Evolutionary conservation across 2,888 invertebrate species (phyloP), one percentile per base, ranked within the genome.

Genomic region (Blera fallax): DNA sequence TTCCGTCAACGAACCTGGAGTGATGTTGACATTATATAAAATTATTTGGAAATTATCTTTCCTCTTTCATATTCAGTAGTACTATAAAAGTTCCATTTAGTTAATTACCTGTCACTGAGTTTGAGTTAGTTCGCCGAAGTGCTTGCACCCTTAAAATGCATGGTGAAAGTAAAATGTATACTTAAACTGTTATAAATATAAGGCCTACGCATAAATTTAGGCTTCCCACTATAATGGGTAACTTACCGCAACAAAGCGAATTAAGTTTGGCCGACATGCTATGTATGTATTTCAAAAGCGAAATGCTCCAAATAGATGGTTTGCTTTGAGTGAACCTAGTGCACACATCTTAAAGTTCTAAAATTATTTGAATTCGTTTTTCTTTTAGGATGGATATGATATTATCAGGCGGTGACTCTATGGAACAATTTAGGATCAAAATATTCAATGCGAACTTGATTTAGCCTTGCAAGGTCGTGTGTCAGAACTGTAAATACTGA

Each of bases 1-100:
- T 43, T 29, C 24, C 43, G n/a, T 37, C 58, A 54, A 54, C 21
- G 48, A 48, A 48, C 48, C 48, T 18, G 54, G 32, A 70, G 72
- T 50, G 37, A 48, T 58, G 45, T 45, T 21, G 56, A 58, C 10
- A 1, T 45, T 58, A 3, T 3, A 37, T 45, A 32, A 24, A 58
- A 48, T 14, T 24, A 56, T 43, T 29, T 29, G 21, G 24, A 14
- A 10, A 43, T 27, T 43, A 69, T 11, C 14, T 14, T 27, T 43
- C 1, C n/a, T 10, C 45, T 56, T n/a, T 6, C 24, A n/a, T 40
- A 54, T 24, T 6, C 24, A 8, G 27, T 43, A 11, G 21, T 2
- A 18, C 1, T 11, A 52, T 10, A 27, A 14, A 21, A 48, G 21
- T 10, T 11, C 48, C 21, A 72, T 60, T 72, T 48, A 72, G 58